Conservation (phyloP, 1,140 invertebrate genomes). For the Branchinecta lynchi region DNA sequence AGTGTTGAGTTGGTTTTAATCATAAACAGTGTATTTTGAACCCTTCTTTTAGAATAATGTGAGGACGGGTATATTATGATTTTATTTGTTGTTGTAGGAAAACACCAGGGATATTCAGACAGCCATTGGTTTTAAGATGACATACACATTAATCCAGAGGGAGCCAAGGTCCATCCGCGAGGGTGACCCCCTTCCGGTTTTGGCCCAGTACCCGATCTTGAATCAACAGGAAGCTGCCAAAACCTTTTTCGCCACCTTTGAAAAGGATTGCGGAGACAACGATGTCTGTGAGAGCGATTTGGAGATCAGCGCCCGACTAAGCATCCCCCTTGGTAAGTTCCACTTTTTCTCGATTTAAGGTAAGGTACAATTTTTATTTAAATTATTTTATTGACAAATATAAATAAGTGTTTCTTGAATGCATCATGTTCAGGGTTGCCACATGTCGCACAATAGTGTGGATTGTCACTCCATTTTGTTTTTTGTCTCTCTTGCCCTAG, state of each 20-base stretch:
- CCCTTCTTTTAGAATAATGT: too few relatives aligned
- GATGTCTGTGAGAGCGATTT: constrained; percentile 76
- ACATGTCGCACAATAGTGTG: too few relatives aligned
- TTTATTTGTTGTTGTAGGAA: constrained; percentile 34
- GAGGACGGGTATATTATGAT: too few relatives aligned
- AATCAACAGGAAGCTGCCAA: constrained; percentile 69
- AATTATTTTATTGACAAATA: too few relatives aligned
- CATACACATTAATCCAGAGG: constrained; percentile 59
- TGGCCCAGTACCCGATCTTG: constrained; percentile 67
- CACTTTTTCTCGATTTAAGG: too few relatives aligned
- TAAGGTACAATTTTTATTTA: too few relatives aligned
- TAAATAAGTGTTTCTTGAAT: too few relatives aligned
- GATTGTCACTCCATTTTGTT: too few relatives aligned
- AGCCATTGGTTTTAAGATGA: constrained; percentile 65
- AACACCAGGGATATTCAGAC: constrained; percentile 67
- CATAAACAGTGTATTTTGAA: too few relatives aligned
- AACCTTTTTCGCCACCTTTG: constrained; percentile 67
- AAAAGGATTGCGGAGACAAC: constrained; percentile 81
- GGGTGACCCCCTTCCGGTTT: constrained; percentile 45
- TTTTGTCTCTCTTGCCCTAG: too few relatives aligned
- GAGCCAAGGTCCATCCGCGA: constrained; percentile 34
- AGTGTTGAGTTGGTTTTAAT: too few relatives aligned
- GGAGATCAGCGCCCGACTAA: constrained; percentile 45
- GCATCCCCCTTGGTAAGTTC: constrained; percentile 36
- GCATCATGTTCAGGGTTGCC: too few relatives aligned